Base-by-base conservation (phyloP, 2,888 invertebrate genomes). In the Caenorhabditis uteleia region DNA sequence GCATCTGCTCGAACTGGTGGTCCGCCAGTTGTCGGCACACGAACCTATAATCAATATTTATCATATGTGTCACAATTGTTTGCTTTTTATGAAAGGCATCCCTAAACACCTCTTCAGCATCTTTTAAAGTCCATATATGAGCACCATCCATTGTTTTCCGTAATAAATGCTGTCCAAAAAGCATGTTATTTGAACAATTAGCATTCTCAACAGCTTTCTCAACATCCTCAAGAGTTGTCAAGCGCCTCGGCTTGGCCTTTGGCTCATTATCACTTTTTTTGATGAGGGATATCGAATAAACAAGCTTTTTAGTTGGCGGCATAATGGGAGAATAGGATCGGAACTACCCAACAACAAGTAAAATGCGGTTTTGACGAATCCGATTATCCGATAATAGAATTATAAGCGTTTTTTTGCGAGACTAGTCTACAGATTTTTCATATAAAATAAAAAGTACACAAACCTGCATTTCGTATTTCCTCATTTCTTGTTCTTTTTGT, bases 1-100 rank as follows among this genome's bases (percentile, higher is more conserved):
- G 56, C 51, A 23, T 68, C 66, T 7, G 67, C 62, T 2, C 70
- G 62, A n/a, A 60, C 42, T 26, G 70, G 67, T 12, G 74, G 67
- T 16, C 53, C 65, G 16, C 60, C 68, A 27, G 43, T 61, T 18
- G 50, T 62, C 10, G 70, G 68, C 27, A 70, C 64, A 23, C 70
- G 65, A 29, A 65, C 61, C 70, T 70, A 61, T 33, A 70, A 54
- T n/a, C n/a, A n/a, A 36, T 36, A 23, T 42, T 23, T 36, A 27
- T 39, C 40, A 56, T 27, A 8, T 12, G 6, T 43, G 27, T 34
- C 42, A 34, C 26, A 20, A 20, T 7, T 18, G n/a, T n/a, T n/a
- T n/a, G n/a, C 6, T 21, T 21, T 21, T 21, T 21, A 39, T 39
- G 20, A 6, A 18, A 39, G 23, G 7, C 39, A 12, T 14, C n/a